These are phyloP conservation scores for Syngnathus rostellatus DNA, from an alignment of 2,797 vertebrate genomes.

Conservation along the genomic window DNA sequence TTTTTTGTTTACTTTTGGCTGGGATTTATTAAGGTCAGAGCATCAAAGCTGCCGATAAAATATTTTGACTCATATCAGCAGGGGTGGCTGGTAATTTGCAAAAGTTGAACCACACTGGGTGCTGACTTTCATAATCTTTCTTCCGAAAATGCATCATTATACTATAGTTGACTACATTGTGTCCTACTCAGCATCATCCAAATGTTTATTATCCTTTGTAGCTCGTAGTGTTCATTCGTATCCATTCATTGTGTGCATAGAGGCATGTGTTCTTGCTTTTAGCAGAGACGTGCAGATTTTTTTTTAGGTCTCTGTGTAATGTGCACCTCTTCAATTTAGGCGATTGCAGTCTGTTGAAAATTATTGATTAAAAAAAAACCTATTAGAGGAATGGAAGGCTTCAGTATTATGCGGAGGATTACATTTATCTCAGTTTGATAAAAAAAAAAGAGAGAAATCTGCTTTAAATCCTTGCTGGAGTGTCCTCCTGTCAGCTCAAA, in stretches of 20 bases:
- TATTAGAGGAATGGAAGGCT: slow-evolving; percentile 57
- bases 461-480: not conserved
- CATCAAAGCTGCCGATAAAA: not conserved
- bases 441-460: slow-evolving; percentile 17
- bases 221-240: not conserved
- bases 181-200: not conserved
- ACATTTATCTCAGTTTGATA: slow-evolving; percentile 34
- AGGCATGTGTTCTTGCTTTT: not conserved
- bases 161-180: not conserved
- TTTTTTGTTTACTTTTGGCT: slow-evolving; percentile 3
- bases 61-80: not conserved
- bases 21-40: not conserved
- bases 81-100: not conserved
- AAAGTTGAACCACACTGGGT: not conserved
- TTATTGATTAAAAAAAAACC: slow-evolving; percentile 51
- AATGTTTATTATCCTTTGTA: not conserved
- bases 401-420: slow-evolving; percentile 43
- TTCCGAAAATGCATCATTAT: not conserved
- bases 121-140: not conserved
- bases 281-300: slow-evolving; percentile 25
- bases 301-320: slow-evolving; percentile 13
- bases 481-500: not conserved
- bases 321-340: slow-evolving; percentile 44
- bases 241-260: not conserved
- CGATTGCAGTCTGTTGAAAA: slow-evolving; percentile 56